A percentile compares a stretch with the other conserved stretches of the same genome.
Evolutionary conservation across 2,113 vertebrate genomes (phyloP).

Genomic region (Larimichthys polyactis): DNA sequence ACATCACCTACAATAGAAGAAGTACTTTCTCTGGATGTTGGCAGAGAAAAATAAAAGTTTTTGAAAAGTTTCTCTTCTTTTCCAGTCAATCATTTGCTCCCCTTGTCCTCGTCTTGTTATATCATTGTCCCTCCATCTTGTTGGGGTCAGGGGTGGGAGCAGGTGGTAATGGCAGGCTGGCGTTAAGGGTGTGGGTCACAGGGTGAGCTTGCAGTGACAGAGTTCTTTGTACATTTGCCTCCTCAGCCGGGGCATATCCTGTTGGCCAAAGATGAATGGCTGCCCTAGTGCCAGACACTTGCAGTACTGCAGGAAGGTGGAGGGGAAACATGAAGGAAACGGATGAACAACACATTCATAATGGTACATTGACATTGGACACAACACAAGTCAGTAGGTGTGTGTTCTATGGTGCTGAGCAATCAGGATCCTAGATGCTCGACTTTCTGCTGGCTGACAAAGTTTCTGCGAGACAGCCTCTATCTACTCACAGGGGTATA

Average conservation of each 20-base stretch:
- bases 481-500: no score
- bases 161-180: constrained; percentile 10
- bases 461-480: no score
- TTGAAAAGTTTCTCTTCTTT: constrained; percentile 37
- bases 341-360: not conserved
- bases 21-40: constrained; percentile 57
- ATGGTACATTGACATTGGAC: not conserved
- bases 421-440: not conserved
- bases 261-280: constrained; percentile 91
- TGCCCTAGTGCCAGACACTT: constrained; percentile 92
- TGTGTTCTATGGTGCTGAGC: not conserved
- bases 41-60: constrained; percentile 43
- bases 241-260: constrained; percentile 93
- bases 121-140: constrained; percentile 46
- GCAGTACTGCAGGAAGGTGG: constrained; percentile 86
- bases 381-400: not conserved
- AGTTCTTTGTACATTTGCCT: constrained; percentile 97
- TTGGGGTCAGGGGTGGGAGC: constrained; percentile 18
- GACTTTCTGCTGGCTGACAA: no score
- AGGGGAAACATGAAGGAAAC: not conserved
- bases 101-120: constrained; percentile 28
- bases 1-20: constrained; percentile 43
- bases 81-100: constrained; percentile 40
- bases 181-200: constrained; percentile 80
- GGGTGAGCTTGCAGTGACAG: constrained; percentile 93